Evolutionary conservation across 2,888 invertebrate species (phyloP).

Genomic region (Chrysina gloriosa): DNA sequence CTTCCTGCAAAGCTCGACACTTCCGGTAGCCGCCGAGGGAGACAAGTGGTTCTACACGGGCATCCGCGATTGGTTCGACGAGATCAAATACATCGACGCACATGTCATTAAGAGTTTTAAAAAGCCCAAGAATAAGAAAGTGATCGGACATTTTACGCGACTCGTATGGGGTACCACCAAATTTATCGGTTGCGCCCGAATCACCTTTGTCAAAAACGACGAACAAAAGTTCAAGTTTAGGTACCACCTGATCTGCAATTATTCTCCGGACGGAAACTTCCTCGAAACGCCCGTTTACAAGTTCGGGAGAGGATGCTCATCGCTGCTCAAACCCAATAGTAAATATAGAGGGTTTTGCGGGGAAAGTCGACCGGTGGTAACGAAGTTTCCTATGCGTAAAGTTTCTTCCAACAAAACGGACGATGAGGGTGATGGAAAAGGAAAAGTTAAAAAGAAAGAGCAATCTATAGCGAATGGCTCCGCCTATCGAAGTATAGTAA

Average conservation of each 20-base stretch:
- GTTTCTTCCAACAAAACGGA: too few relatives aligned
- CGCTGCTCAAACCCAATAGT: neutral
- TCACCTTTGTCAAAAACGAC: neutral
- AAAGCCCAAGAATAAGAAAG: neutral
- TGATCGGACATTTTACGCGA: slow-evolving; percentile 27
- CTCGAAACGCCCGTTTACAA: slow-evolving; percentile 7
- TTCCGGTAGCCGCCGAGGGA: neutral
- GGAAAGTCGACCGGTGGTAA: neutral
- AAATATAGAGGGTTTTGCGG: slow-evolving; percentile 5
- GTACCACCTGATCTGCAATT: slow-evolving; percentile 24
- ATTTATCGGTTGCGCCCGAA: slow-evolving; percentile 12
- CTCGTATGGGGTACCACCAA: slow-evolving; percentile 4
- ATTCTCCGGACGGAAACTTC: slow-evolving; percentile 28
- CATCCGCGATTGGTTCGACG: slow-evolving; percentile 1
- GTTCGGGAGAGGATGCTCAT: slow-evolving; percentile 6
- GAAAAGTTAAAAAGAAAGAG: too few relatives aligned
- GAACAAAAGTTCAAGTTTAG: neutral
- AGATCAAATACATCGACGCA: slow-evolving; percentile 13
- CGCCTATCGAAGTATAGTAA: too few relatives aligned
- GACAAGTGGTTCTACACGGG: neutral
- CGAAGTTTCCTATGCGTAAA: too few relatives aligned
- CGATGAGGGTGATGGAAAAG: too few relatives aligned
- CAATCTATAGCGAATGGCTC: too few relatives aligned
- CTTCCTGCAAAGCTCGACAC: neutral
- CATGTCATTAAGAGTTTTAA: neutral